Base-by-base conservation (phyloP, 2,113 vertebrate species). In the Zosterops lateralis region DNA sequence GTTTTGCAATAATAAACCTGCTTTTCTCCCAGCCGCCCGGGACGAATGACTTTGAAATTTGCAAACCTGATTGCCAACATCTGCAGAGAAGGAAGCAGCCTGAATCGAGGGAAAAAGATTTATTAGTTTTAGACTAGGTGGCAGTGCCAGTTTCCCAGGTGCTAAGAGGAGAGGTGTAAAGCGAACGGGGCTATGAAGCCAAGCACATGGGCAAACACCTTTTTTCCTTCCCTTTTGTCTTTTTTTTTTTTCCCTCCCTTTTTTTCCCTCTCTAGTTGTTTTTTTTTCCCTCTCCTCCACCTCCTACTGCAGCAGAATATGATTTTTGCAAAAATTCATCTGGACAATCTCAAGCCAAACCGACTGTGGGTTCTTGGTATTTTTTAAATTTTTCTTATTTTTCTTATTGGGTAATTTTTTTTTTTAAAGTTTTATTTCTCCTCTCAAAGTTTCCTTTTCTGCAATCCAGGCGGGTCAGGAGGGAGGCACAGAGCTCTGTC, bases 141-240 rank as follows among this genome's bases (percentile, higher is more conserved):
- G 95, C 96, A 93, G 79, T 93, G 93, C 96, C 97, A 96, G 95
- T 97, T 97, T 97, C 93, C 95, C 96, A 96, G 96, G 95, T 96
- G 96, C 95, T 51, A 85, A 88, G 92, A 93, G 84, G 57, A 96
- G 92, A 95, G 92, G 95, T 95, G 96, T 94, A 95, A 96, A 95
- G 70, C 20, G 57, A 78, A 84, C 0, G 11, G 61, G 75, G 86
- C 91, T 90, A 20, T 38, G 95, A 95, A 96, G 95, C 73, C 71
- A 72, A 96, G 81, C 96, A 96, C 95, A 96, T 95, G 87, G 92
- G 68, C 97, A 95, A 92, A 92, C 93, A 94, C 92, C 92, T 94
- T 83, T 84, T 87, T 78, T 74, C 15, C 31, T 53, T 56, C 19
- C 47, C 84, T 94, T 96, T 90, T 78, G 81, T 87, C 68, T 54